These are phyloP conservation scores for Pithys albifrons DNA, from an alignment of 2,113 vertebrate species.

Conservation along the genomic window DNA sequence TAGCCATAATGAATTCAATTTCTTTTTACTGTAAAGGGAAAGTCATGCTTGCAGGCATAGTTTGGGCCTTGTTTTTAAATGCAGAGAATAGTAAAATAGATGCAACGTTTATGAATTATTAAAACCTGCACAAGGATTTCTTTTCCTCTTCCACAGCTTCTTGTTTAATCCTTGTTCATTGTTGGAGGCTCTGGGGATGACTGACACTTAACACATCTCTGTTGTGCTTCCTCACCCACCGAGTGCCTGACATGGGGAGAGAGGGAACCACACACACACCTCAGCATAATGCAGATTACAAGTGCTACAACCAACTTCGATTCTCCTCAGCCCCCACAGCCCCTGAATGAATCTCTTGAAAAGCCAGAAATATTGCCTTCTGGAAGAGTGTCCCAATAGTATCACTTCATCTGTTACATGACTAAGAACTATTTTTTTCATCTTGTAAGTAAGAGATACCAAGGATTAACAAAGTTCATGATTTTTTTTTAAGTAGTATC, in stretches of 20 bases:
- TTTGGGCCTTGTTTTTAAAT: conserved; percentile 65
- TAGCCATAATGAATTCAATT: conserved; percentile 37
- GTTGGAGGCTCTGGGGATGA: conserved; percentile 61
- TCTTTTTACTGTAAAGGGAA: neutral
- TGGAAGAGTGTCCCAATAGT: conserved; percentile 75
- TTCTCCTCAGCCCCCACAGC: conserved; percentile 30
- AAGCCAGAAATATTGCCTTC: conserved; percentile 71
- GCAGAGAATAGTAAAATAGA: conserved; percentile 65
- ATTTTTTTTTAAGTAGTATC: neutral
- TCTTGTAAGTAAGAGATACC: conserved; percentile 38
- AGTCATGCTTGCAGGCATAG: conserved; percentile 58
- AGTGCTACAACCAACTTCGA: conserved; percentile 59
- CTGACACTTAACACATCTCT: conserved; percentile 64
- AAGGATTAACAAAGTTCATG: neutral
- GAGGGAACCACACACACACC: neutral
- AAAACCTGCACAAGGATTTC: conserved; percentile 48
- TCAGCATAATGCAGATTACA: conserved; percentile 25
- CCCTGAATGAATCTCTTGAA: conserved; percentile 51
- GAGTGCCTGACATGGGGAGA: neutral
- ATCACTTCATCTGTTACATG: conserved; percentile 76
- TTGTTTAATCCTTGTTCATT: conserved; percentile 52
- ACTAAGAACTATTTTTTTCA: conserved; percentile 75
- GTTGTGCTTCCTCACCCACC: conserved; percentile 39
- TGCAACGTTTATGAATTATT: conserved; percentile 74
- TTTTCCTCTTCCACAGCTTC: conserved; percentile 46